Evolutionary conservation across 1,140 invertebrate genomes (phyloP), one percentile per base, ranked within the genome.

Genomic region (Pomphorhynchus laevis): DNA sequence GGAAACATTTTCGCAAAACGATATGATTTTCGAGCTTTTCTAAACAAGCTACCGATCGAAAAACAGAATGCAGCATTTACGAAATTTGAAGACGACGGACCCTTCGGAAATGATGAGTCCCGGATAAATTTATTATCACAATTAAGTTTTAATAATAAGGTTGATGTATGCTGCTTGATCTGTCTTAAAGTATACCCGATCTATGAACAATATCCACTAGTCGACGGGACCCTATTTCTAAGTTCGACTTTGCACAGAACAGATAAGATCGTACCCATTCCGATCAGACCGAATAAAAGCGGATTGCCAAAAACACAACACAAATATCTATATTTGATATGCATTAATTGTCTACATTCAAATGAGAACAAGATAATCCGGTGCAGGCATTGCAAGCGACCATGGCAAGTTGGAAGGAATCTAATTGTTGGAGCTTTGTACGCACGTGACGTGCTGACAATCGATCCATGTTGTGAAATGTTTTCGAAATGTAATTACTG

Each of bases 161-260:
- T 41, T 18, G 70, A 69, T 33, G 71, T 77, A 3, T 65, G 68
- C 3, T 84, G 77, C 53, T 69, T 79, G 5, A 60, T 80, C 34
- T 84, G 76, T 58, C 67, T 72, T 44, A 67, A 70, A 32, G 66
- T 69, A 12, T 66, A 82, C 64, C 63, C 70, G 39, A 74, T 84
- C 40, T 93, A 80, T 59, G 84, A 91, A 62, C 67, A 76, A 44
- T 89, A 89, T 62, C 84, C 84, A 1, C 61, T 93, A 38, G 71
- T 91, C 25, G 80, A 91, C 54, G 84, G 84, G 29, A 89, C 80
- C 8, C 82, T 93, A 62, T 91, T 91, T 62, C 63, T 89, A 20
- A 82, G 75, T 46, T 80, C 80, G 6, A 49, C 52, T 34, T 47
- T 49, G 5, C 55, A 55, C 27, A 38, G 16, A 21, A 8, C 17